Evolutionary conservation across 2,888 invertebrate genomes (phyloP).

Genomic region (Ophion obscuratus): DNA sequence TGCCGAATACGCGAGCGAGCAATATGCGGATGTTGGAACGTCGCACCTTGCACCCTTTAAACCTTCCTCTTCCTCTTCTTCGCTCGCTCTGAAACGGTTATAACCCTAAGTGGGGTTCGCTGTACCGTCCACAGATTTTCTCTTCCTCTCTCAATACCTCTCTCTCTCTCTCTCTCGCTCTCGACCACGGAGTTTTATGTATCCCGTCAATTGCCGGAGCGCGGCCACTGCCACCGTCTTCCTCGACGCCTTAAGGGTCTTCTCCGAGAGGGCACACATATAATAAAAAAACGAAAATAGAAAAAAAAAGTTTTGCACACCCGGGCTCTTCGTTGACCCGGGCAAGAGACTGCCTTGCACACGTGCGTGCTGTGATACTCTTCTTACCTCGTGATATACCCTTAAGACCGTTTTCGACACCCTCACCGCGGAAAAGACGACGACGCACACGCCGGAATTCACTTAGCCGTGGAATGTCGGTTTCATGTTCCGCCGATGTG

Average conservation of each 20-base stretch:
- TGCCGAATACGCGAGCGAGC: neutral
- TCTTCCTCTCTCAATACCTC: constrained; percentile 42
- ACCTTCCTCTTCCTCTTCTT: constrained; percentile 32
- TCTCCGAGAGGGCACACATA: neutral
- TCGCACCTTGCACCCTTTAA: constrained; percentile 58
- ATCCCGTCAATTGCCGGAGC: constrained; percentile 76
- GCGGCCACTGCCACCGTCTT: constrained; percentile 52
- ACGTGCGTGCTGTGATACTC: constrained; percentile 75
- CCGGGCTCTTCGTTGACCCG: constrained; percentile 55
- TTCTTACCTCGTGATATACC: constrained; percentile 55
- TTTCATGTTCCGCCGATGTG: constrained; percentile 72
- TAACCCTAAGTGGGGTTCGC: constrained; percentile 80
- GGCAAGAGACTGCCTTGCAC: constrained; percentile 79
- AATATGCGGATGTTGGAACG: constrained; percentile 2
- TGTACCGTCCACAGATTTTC: constrained; percentile 76
- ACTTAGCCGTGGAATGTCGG: constrained; percentile 81
- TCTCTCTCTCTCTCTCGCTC: constrained; percentile 46
- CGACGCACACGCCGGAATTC: constrained; percentile 78
- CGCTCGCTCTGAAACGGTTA: constrained; percentile 46
- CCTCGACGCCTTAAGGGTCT: constrained; percentile 25
- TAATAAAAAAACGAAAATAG: neutral
- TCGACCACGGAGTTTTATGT: constrained; percentile 74
- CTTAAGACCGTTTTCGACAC: constrained; percentile 76
- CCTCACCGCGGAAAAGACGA: constrained; percentile 57
- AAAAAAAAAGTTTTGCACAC: constrained; percentile 37